These are phyloP conservation scores for Heterodera carotae DNA, from an alignment of 1,140 invertebrate species.

Conservation along the genomic window DNA sequence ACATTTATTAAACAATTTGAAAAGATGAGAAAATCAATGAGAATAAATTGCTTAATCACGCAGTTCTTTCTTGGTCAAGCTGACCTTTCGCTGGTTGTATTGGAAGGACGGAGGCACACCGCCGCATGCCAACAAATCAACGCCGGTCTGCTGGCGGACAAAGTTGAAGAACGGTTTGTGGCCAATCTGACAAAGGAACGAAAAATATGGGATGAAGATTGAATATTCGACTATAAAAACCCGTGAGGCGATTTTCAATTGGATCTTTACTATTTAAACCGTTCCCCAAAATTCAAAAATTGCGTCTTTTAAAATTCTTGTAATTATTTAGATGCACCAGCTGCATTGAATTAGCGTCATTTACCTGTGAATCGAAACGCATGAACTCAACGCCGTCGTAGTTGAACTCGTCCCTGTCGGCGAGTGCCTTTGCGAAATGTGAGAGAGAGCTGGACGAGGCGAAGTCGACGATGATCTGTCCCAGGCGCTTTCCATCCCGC, in stretches of 20 bases:
- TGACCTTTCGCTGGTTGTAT: constrained; percentile 9
- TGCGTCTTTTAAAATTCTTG: too few relatives aligned
- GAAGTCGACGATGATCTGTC: constrained; percentile 26
- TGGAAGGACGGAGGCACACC: constrained; percentile 19
- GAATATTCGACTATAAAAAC: too few relatives aligned
- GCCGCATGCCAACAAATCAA: constrained; percentile 20
- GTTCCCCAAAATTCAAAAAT: too few relatives aligned
- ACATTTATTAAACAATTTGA: not conserved
- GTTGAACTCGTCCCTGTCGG: constrained; percentile 13
- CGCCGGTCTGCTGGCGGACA: constrained; percentile 5
- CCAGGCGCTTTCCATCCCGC: constrained; percentile 3
- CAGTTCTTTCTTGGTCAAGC: not conserved
- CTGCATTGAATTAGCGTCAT: not conserved
- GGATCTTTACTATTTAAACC: too few relatives aligned
- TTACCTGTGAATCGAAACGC: constrained; percentile 10
- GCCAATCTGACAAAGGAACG: constrained; percentile 7
- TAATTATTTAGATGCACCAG: too few relatives aligned
- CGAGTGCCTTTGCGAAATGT: not conserved
- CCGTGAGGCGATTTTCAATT: too few relatives aligned
- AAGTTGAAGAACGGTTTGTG: constrained; percentile 12
- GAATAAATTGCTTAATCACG: not conserved
- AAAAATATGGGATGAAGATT: constrained; percentile 7
- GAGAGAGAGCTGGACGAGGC: not conserved
- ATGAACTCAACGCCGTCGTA: constrained; percentile 22
- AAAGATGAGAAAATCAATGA: not conserved